Evolutionary conservation across 2,113 vertebrate species (phyloP).

Genomic region (Python bivittatus): DNA sequence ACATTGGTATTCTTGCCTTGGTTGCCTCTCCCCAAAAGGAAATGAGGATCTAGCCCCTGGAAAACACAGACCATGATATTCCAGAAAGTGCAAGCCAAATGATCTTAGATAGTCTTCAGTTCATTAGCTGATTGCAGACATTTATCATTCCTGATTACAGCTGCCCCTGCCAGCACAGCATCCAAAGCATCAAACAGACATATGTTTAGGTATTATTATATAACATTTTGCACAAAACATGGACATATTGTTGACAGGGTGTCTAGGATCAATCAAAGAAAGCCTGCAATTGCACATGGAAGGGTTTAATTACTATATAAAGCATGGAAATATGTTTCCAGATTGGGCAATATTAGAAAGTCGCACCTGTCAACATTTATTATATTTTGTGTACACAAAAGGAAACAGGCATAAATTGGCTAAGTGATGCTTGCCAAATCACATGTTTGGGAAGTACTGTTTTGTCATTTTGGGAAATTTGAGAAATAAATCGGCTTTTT

Average conservation of each 20-base stretch:
- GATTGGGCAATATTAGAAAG: background rate
- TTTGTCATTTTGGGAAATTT: background rate
- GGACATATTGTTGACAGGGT: background rate
- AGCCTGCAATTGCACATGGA: constrained; percentile 16
- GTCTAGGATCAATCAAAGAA: constrained; percentile 11
- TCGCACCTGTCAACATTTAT: constrained; percentile 39
- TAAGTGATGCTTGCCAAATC: constrained; percentile 22
- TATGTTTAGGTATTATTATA: background rate
- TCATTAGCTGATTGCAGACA: background rate
- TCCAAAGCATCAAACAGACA: background rate
- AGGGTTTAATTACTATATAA: constrained; percentile 37
- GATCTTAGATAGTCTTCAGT: background rate
- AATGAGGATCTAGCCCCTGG: background rate
- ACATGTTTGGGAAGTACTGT: constrained; percentile 7
- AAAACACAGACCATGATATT: background rate
- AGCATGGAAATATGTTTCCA: constrained; percentile 34
- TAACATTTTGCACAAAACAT: background rate
- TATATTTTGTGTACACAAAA: constrained; percentile 22
- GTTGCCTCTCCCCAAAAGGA: too few relatives aligned
- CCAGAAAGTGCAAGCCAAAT: background rate
- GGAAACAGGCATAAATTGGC: constrained; percentile 15
- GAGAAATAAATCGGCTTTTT: background rate
- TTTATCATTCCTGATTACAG: background rate
- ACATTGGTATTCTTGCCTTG: too few relatives aligned
- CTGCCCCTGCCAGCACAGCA: background rate